A percentile compares a stretch with the other conserved stretches of the same genome.
phyloP scores from a whole-genome alignment of 2,113 vertebrate species.

The Aptenodytes forsteri region DNA sequence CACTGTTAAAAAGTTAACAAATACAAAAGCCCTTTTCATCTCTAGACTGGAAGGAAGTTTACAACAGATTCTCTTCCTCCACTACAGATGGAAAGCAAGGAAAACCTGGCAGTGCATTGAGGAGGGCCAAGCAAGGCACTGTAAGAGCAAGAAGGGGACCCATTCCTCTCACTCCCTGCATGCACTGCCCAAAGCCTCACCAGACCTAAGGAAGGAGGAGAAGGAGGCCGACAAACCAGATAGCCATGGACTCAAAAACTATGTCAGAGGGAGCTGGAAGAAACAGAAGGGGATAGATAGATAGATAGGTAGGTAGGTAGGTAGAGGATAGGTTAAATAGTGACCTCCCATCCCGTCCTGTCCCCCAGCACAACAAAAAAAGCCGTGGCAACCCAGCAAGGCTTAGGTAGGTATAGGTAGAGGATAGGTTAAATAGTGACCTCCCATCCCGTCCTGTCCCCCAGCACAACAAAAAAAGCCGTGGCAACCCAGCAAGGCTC shows the following conservation, averaged over 20 bases:
- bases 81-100: neutral
- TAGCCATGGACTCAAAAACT: neutral
- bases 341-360: neutral
- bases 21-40: neutral
- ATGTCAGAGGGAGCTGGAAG: neutral
- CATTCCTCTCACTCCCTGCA: rapidly evolving
- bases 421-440: neutral
- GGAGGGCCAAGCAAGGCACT: neutral
- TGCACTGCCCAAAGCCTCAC: neutral
- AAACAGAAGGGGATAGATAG: neutral
- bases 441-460: neutral
- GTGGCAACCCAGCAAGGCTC: neutral
- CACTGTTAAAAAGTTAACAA: neutral
- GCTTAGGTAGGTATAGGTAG: neutral
- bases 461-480: neutral
- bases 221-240: neutral
- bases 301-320: rapidly evolving
- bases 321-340: neutral
- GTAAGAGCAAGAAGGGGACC: neutral
- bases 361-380: neutral
- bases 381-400: neutral
- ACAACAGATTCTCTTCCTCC: neutral
- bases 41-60: neutral
- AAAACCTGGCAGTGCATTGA: neutral
- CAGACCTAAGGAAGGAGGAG: neutral